Conservation (phyloP, 1,140 invertebrate species). For the Drosophila ananassae region DNA sequence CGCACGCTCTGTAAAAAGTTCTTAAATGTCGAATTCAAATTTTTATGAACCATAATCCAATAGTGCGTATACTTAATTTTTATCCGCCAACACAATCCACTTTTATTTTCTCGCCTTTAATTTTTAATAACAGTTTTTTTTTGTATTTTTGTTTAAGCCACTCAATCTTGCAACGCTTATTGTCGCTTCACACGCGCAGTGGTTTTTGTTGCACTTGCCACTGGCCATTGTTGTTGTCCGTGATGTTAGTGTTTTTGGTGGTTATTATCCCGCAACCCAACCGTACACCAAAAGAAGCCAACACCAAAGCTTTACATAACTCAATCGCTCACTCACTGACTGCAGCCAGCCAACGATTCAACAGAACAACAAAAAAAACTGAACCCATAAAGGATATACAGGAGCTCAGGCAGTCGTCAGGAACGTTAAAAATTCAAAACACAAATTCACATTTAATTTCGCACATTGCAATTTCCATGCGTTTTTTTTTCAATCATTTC, state of each 20-base stretch:
- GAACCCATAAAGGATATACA: conserved; percentile 20
- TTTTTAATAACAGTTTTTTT: conserved; percentile 43
- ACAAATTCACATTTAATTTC: conserved; percentile 42
- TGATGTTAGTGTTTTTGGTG: conserved; percentile 9
- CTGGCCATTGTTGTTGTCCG: conserved; percentile 24
- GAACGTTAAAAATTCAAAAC: conserved; percentile 60
- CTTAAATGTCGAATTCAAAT: not conserved
- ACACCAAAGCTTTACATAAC: conserved; percentile 72
- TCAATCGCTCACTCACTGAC: conserved; percentile 52
- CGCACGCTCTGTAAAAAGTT: conserved; percentile 2
- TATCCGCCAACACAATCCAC: conserved; percentile 4
- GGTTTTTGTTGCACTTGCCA: conserved; percentile 20
- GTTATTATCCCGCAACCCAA: conserved; percentile 6
- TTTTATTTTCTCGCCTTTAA: conserved; percentile 27
- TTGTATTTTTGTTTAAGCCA: conserved; percentile 13
- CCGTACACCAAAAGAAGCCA: conserved; percentile 31
- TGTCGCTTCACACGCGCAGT: conserved; percentile 48
- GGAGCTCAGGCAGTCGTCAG: not conserved
- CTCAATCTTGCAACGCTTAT: conserved; percentile 42
- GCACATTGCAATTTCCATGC: conserved; percentile 31
- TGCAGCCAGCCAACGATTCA: conserved; percentile 6
- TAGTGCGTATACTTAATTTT: conserved; percentile 28
- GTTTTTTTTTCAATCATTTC: conserved; percentile 57
- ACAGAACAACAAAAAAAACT: conserved; percentile 32
- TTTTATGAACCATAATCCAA: not conserved